Evolutionary conservation across 2,888 invertebrate species (phyloP), one percentile per base, ranked within the genome.

Genomic region (Ectemnius continuus): DNA sequence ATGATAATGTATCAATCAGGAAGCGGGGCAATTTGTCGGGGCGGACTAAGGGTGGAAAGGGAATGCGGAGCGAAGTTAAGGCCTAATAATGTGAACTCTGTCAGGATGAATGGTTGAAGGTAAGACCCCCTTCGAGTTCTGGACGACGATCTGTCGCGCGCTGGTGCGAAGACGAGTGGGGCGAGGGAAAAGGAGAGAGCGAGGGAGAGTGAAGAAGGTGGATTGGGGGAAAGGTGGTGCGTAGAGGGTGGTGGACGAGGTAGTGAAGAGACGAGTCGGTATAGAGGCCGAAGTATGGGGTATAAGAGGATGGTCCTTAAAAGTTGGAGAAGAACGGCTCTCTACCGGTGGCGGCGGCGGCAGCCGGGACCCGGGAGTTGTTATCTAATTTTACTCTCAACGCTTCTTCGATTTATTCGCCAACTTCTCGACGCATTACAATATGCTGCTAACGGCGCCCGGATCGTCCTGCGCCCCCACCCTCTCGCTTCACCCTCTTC

Each of bases 361-460:
- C 84, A 83, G 86, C 52, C 14, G 52, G n/a, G n/a, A 52, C 8
- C 14, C 4, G 4, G n/a, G 88, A 90, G 90, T 90, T 91, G 91
- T 91, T 91, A 91, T 91, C 91, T 91, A 91, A 91, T 91, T 91
- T 91, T 90, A 91, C 91, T 91, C 90, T 90, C 90, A 91, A 89
- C 91, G 89, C 90, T 91, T 89, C 89, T 91, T 91, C 91, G 91
- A 91, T 91, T 91, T 91, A 91, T 91, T 89, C 90, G 87, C 90
- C 87, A 91, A 91, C 90, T 91, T 91, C 86, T 88, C 88, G 88
- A 85, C 88, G 89, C 89, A 90, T 91, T 91, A 91, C 91, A 91
- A 91, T 91, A 91, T 91, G 91, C 91, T 87, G 84, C 88, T 87
- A 86, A 87, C 87, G 85, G 86, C 83, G 84, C 76, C 80, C 79